Percentiles rank a stretch among this genome's conserved stretches.
phyloP scores from a whole-genome alignment of 2,888 invertebrate species.

The Chymomyza fuscimana region DNA sequence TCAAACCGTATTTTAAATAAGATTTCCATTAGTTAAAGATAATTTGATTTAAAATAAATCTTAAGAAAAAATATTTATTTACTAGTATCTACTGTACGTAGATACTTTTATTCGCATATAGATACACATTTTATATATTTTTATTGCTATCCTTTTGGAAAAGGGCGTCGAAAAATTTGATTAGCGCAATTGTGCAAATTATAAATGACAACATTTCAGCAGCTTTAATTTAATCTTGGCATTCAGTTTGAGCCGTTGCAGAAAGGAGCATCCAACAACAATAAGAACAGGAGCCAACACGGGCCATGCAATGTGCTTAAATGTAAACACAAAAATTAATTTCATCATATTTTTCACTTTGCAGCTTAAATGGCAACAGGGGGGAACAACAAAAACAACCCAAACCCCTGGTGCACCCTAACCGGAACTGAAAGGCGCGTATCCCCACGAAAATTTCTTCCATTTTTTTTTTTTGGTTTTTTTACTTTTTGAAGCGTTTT shows the following conservation, averaged over 20 bases:
- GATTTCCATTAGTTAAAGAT: too few species aligned
- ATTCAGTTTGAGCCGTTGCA: slow-evolving; percentile 51
- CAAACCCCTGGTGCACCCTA: slow-evolving; percentile 8
- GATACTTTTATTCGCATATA: slow-evolving; percentile 22
- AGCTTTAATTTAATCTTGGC: slow-evolving; percentile 68
- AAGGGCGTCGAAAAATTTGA: slow-evolving; percentile 50
- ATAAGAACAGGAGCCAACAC: neutral
- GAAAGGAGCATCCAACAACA: slow-evolving; percentile 19
- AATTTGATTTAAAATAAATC: too few species aligned
- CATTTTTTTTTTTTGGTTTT: neutral
- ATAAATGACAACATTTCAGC: slow-evolving; percentile 72
- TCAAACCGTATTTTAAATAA: too few species aligned
- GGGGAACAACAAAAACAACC: slow-evolving; percentile 15
- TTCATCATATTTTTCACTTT: slow-evolving; percentile 72
- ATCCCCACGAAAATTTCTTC: neutral
- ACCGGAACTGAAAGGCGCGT: slow-evolving; percentile 7
- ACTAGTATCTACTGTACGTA: neutral
- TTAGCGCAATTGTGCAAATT: slow-evolving; percentile 72
- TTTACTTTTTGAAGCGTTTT: slow-evolving; percentile 30
- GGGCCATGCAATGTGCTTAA: slow-evolving; percentile 41
- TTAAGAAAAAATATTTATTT: too few species aligned
- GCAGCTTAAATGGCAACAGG: slow-evolving; percentile 22
- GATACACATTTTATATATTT: neutral
- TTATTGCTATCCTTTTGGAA: neutral
- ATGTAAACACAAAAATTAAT: slow-evolving; percentile 72